Conservation (phyloP, 1,140 invertebrate species). For the Drosophila kanapiae region DNA sequence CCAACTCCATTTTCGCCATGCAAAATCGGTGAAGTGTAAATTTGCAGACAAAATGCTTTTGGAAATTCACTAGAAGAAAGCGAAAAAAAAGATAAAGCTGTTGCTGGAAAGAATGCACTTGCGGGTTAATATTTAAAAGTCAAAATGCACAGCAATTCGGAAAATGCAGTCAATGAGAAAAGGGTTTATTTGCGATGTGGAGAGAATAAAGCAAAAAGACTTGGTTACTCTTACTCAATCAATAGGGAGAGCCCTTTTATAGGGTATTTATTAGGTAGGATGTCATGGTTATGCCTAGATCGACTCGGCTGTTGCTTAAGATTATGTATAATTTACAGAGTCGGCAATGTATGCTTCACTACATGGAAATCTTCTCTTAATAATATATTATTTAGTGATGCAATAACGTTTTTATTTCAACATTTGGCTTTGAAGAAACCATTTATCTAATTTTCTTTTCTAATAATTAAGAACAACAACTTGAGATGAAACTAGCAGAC, state of each 20-base stretch:
- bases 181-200: not conserved
- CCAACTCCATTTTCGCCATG: slow-evolving; percentile 9
- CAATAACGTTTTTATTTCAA: too few species aligned
- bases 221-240: not conserved
- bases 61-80: slow-evolving; percentile 11
- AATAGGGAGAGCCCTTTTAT: too few species aligned
- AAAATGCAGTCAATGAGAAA: slow-evolving; percentile 18
- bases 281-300: not conserved
- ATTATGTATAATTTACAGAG: too few species aligned
- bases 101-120: slow-evolving; percentile 16
- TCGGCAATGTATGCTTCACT: too few species aligned
- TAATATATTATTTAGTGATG: too few species aligned
- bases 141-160: slow-evolving; percentile 24
- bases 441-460: too few species aligned
- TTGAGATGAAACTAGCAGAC: too few species aligned
- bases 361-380: too few species aligned
- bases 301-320: too few species aligned
- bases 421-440: too few species aligned
- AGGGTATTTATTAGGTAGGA: too few species aligned
- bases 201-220: not conserved
- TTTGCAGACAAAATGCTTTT: slow-evolving; percentile 50
- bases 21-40: slow-evolving; percentile 56
- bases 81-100: slow-evolving; percentile 12
- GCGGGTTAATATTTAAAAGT: slow-evolving; percentile 32
- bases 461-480: too few species aligned